Base-by-base conservation (phyloP, 2,888 invertebrate species). In the Hydropsyche betteni region DNA sequence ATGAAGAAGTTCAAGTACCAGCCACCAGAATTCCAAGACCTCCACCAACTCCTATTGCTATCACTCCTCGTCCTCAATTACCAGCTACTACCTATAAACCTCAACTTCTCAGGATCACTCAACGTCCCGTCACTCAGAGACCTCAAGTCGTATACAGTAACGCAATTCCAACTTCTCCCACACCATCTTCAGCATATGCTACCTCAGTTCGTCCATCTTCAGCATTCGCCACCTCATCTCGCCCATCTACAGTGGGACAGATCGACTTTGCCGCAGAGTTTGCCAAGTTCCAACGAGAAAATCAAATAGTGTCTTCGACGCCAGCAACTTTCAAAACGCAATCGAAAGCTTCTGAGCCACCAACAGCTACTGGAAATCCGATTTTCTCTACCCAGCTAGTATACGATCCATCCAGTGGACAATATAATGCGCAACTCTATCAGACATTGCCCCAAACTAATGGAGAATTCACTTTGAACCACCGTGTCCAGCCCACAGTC, bases 301-400 rank as follows among this genome's bases (percentile, higher is more conserved):
- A 91, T 82, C 90, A 89, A 81, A 83, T 86, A 77, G 88, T 84
- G 79, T 86, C 88, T 79, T 88, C 88, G 76, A 89, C 89, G 74
- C 89, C 86, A 74, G 84, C 83, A 0, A 83, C 85, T 5, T 82
- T 84, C n/a, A 81, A 84, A n/a, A 83, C 82, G 74, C 83, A 85
- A 14, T 82, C 86, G 0, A 87, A 86, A 80, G 81, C 85, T 53
- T 85, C 84, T 77, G 80, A 79, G 68, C 84, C 82, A 61, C 81
- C 85, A 16, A 82, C 85, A 36, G 84, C 88, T 58, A 87, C 88
- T 50, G 87, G 88, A 73, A 89, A 91, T 80, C 92, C 93, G 76
- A 88, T 93, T 74, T 94, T 94, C 84, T 92, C 93, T 70, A 93
- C 93, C 33, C 93, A 94, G 82, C 85, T 94, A 44, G 89, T 94